phyloP scores from a whole-genome alignment of 2,113 vertebrate genomes.

The Epinephelus cyanopodus region DNA sequence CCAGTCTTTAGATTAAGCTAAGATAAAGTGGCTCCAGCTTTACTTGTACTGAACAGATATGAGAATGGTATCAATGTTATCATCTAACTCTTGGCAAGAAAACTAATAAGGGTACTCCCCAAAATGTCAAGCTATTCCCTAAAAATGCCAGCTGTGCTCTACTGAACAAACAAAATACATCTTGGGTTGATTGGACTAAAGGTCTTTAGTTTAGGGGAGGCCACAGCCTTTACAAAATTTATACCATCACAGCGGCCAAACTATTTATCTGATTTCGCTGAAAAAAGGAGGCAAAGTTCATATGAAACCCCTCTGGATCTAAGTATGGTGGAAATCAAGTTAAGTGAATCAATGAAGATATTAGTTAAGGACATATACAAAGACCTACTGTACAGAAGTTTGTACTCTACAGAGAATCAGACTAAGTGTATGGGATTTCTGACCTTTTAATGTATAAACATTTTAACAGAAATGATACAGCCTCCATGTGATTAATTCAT shows the following conservation, averaged over 20 bases:
- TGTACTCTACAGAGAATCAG: neutral
- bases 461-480: neutral
- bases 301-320: neutral
- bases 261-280: neutral
- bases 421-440: neutral
- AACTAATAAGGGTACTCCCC: neutral
- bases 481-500: neutral
- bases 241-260: neutral
- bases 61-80: neutral
- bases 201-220: neutral
- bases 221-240: neutral
- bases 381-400: neutral
- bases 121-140: slow-evolving; percentile 4
- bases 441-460: neutral
- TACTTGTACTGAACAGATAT: neutral
- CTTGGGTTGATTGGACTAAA: neutral
- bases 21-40: neutral
- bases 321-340: neutral
- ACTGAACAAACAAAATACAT: neutral
- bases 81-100: neutral
- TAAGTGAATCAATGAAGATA: neutral
- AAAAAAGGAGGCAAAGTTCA: neutral
- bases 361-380: neutral
- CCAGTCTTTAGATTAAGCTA: neutral
- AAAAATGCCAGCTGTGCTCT: neutral